A percentile compares a stretch with the other conserved stretches of the same genome.
These are phyloP conservation scores for Phrixothrix hirtus DNA, from an alignment of 2,888 invertebrate genomes.

Conservation along the genomic window DNA sequence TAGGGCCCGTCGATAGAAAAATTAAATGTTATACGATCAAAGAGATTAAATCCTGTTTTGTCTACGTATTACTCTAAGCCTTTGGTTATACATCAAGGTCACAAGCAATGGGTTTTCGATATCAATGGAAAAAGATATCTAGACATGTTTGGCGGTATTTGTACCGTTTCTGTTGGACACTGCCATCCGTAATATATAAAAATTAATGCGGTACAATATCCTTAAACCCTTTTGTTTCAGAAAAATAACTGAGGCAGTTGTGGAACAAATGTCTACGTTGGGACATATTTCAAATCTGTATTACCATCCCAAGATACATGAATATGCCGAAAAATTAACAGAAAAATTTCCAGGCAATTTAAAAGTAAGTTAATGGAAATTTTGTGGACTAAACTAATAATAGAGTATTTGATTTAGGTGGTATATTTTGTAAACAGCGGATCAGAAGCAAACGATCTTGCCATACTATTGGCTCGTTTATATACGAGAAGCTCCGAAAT, in stretches of 20 bases:
- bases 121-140: conserved; percentile 83
- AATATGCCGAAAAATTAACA: conserved; percentile 83
- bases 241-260: conserved; percentile 78
- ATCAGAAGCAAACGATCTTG: conserved; percentile 96
- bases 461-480: conserved; percentile 81
- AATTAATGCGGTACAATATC: background rate
- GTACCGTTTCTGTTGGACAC: conserved; percentile 96
- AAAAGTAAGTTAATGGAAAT: conserved; percentile 72
- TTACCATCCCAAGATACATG: conserved; percentile 85
- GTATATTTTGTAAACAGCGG: conserved; percentile 96
- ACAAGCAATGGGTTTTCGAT: conserved; percentile 93
- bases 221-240: conserved; percentile 57
- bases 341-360: conserved; percentile 83
- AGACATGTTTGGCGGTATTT: conserved; percentile 96
- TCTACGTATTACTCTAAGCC: conserved; percentile 80
- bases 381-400: no score
- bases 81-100: conserved; percentile 79
- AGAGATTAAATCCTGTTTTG: conserved; percentile 72
- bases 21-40: conserved; percentile 62
- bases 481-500: conserved; percentile 86
- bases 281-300: conserved; percentile 96
- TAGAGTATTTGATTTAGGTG: conserved; percentile 60
- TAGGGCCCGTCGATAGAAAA: conserved; percentile 67
- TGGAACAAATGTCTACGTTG: conserved; percentile 76
- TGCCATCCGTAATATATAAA: conserved; percentile 86